Conservation (phyloP, 2,797 vertebrate species). For the Anguilla obscura region DNA sequence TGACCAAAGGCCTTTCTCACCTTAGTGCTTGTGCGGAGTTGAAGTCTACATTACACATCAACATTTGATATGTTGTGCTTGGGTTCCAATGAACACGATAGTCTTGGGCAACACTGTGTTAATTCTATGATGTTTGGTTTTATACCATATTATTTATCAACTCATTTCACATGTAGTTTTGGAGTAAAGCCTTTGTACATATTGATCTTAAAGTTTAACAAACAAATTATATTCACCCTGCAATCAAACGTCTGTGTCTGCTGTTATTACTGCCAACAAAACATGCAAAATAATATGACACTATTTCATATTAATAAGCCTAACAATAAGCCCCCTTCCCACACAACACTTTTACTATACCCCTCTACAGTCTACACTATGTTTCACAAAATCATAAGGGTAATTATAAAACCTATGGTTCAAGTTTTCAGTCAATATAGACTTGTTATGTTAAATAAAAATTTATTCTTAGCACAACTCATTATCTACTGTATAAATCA, state of each 20-base stretch:
- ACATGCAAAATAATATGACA: neutral
- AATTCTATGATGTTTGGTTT: neutral
- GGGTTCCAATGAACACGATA: neutral
- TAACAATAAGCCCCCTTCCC: neutral
- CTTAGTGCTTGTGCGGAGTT: neutral
- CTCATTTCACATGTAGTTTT: neutral
- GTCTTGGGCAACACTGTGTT: neutral
- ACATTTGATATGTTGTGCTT: too few relatives aligned
- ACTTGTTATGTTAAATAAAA: neutral
- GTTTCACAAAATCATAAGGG: neutral
- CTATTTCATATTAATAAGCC: neutral
- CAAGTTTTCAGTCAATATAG: neutral
- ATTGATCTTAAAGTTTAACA: neutral
- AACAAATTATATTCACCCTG: neutral
- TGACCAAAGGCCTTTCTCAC: neutral
- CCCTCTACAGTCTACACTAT: neutral
- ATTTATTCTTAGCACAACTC: neutral
- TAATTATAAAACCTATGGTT: neutral
- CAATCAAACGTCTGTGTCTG: neutral
- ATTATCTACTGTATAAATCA: neutral
- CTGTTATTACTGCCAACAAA: neutral
- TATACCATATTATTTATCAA: conserved; percentile 1
- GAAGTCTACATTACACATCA: too few relatives aligned
- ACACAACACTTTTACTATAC: neutral
- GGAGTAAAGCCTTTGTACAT: neutral